phyloP scores from a whole-genome alignment of 1,140 invertebrate genomes.

The Drosophila rufa region DNA sequence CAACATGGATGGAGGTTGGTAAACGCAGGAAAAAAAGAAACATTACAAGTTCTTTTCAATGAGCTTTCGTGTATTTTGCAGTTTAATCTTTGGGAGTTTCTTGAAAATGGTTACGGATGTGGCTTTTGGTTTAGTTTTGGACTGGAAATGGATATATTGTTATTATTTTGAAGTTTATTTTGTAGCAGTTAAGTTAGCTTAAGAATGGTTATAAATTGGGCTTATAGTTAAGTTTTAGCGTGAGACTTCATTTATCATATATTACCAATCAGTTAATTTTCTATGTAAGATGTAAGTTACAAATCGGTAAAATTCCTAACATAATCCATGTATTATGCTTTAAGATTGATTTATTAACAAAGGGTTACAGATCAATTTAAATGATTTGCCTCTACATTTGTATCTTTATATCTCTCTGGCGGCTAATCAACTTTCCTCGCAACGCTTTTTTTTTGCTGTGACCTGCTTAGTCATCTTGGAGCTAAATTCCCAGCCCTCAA shows the following conservation, averaged over 20 bases:
- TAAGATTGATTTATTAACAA: constrained; percentile 3
- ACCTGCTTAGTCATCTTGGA: constrained; percentile 37
- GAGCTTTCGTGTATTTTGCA: too few relatives aligned
- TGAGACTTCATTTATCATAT: neutral
- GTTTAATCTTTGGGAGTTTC: too few relatives aligned
- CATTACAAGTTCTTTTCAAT: neutral
- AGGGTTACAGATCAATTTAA: constrained; percentile 4
- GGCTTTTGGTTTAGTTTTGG: too few relatives aligned
- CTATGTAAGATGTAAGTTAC: neutral
- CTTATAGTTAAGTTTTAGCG: too few relatives aligned
- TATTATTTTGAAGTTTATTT: neutral
- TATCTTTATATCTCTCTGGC: constrained; percentile 5
- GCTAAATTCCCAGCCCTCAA: constrained; percentile 18
- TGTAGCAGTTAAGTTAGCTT: neutral
- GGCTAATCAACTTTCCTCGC: constrained; percentile 11
- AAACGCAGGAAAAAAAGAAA: neutral
- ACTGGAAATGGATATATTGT: too few relatives aligned
- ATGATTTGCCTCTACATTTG: neutral
- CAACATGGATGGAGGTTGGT: neutral
- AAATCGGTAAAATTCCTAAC: neutral
- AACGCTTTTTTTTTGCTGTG: neutral
- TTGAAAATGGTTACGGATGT: too few relatives aligned
- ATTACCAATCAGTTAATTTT: neutral
- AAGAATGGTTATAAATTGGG: too few relatives aligned
- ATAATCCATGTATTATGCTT: neutral